Evolutionary conservation across 2,113 vertebrate species (phyloP), one percentile per base, ranked within the genome.

Genomic region (Polypterus senegalus): DNA sequence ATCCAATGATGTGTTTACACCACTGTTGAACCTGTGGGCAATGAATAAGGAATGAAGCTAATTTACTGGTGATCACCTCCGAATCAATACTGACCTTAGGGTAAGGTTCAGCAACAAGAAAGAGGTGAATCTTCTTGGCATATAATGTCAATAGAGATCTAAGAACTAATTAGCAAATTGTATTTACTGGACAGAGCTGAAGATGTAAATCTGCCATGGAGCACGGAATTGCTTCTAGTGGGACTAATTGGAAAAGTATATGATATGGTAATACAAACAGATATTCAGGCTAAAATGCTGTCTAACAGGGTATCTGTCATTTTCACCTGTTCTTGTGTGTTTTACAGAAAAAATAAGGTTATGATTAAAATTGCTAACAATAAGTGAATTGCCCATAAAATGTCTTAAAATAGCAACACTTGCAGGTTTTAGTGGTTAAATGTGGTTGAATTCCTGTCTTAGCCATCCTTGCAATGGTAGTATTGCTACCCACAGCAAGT

Each of bases 1-100:
- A 87, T 71, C 89, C 86, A 70, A 96, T 97, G 85, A 98, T 98
- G 87, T 98, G 96, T 76, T 98, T 98, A 97, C 94, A 83, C 97
- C 96, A 1, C 93, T 94, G 88, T 94, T 97, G 81, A 93, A 97
- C 93, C 96, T 98, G 89, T 78, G 73, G 89, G 87, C 82, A 84
- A 91, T 80, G 86, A 90, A 90, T 90, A 92, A 87, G 85, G 88
- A 88, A 88, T 90, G 86, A 91, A 89, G 89, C 88, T 89, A 92
- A 92, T 94, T 91, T 88, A 84, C 85, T 59, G 85, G 84, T 91
- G 90, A 93, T 92, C 27, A 90, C 93, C 71, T 61, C n/a, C 54
- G 79, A 83, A 90, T 97, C 89, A 89, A 93, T 92, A 86, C 81
- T 79, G 73, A 82, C 87, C 80, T 75, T 61, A 82, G 65, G 85